Conservation (phyloP, 2,797 vertebrate genomes). For the Platyrinchus mystaceus region DNA sequence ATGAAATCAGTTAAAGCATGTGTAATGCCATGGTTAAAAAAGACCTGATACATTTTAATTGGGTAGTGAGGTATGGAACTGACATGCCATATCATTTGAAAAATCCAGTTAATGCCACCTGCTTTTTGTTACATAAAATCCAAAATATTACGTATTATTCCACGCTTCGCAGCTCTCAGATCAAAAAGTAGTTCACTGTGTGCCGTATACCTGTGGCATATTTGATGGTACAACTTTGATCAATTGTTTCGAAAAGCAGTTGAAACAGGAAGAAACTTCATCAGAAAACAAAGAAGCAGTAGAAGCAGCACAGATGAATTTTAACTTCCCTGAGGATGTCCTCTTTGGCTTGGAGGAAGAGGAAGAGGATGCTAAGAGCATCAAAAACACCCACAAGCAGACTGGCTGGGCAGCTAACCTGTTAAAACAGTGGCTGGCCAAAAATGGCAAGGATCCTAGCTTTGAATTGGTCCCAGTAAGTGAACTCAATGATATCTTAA, state of each 20-base stretch:
- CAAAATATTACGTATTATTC: conserved; percentile 36
- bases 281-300: conserved; percentile 58
- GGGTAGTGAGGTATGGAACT: background rate
- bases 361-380: conserved; percentile 66
- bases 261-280: conserved; percentile 63
- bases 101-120: conserved; percentile 59
- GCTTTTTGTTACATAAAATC: conserved; percentile 49
- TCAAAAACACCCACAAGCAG: conserved; percentile 68
- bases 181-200: conserved; percentile 58
- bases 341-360: conserved; percentile 69
- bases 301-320: conserved; percentile 47
- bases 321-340: conserved; percentile 54
- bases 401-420: conserved; percentile 65
- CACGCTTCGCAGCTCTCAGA: conserved; percentile 53
- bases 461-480: conserved; percentile 67
- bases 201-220: conserved; percentile 59
- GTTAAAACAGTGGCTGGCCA: conserved; percentile 62
- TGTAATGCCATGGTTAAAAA: conserved; percentile 51
- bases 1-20: conserved; percentile 10
- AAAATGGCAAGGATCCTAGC: conserved; percentile 63
- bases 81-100: background rate
- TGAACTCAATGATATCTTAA: conserved; percentile 67
- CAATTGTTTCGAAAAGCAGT: conserved; percentile 66
- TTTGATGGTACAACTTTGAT: conserved; percentile 67
- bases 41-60: background rate